phyloP scores from a whole-genome alignment of 1,140 invertebrate species.

The Pygmarrhopalites habei region DNA sequence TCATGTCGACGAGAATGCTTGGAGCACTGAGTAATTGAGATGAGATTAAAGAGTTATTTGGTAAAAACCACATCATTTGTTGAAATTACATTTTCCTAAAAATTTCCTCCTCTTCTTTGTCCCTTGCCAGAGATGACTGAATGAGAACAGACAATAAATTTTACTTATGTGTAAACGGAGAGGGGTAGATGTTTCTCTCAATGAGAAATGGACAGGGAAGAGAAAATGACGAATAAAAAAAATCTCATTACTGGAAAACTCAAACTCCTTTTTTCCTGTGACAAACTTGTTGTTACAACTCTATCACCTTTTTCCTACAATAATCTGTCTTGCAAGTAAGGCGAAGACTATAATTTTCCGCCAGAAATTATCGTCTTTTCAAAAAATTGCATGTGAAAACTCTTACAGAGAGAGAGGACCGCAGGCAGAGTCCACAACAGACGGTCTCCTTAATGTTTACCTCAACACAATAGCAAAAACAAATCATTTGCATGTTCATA shows the following conservation, averaged over 20 bases:
- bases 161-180: constrained; percentile 9
- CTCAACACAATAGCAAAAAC: no score
- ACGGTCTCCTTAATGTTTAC: no score
- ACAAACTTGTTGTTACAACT: constrained; percentile 13
- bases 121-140: neutral
- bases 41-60: constrained; percentile 21
- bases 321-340: neutral
- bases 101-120: neutral
- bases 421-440: no score
- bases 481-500: no score
- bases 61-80: constrained; percentile 20
- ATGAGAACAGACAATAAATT: neutral
- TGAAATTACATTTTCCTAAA: constrained; percentile 14
- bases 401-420: no score
- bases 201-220: neutral
- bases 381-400: constrained; percentile 19
- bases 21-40: no score
- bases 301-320: neutral
- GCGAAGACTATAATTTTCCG: constrained; percentile 21
- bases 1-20: no score
- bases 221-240: neutral
- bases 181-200: neutral
- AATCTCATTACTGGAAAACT: neutral
- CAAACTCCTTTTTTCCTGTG: constrained; percentile 3
- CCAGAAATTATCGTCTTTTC: constrained; percentile 7